Conservation (phyloP, 2,797 vertebrate genomes). For the Lithobates pipiens region DNA sequence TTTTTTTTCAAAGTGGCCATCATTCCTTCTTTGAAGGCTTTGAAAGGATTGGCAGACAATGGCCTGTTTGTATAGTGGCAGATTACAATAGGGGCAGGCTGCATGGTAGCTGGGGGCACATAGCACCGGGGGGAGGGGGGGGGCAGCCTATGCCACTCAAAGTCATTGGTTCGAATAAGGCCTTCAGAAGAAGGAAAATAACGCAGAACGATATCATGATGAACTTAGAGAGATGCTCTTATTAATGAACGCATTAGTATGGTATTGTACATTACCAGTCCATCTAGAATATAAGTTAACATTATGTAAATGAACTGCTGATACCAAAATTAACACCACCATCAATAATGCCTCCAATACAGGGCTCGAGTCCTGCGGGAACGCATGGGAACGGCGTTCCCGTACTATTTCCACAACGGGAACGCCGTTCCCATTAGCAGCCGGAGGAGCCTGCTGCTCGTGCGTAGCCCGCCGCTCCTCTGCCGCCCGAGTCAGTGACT, state of each 20-base stretch:
- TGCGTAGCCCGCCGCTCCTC: too few relatives aligned
- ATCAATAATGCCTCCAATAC: too few relatives aligned
- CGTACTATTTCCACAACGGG: too few relatives aligned
- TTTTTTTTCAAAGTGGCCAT: slow-evolving; percentile 61
- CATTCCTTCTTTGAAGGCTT: slow-evolving; percentile 63
- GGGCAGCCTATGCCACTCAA: neutral
- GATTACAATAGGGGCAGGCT: neutral
- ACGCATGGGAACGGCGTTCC: too few relatives aligned
- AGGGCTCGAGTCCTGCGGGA: too few relatives aligned
- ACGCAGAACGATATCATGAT: neutral
- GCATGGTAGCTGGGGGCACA: neutral
- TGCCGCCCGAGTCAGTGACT: too few relatives aligned
- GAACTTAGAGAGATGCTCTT: neutral
- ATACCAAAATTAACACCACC: too few relatives aligned
- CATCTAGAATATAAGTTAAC: neutral
- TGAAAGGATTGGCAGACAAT: slow-evolving; percentile 66
- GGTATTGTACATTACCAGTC: neutral
- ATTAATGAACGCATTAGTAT: neutral
- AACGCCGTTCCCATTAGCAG: too few relatives aligned
- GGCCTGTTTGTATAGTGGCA: slow-evolving; percentile 66
- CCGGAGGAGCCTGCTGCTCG: too few relatives aligned
- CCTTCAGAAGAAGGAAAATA: neutral
- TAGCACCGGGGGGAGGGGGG: neutral
- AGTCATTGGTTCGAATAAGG: neutral
- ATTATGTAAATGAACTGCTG: neutral